Conservation (phyloP, 2,113 vertebrate genomes). For the Chaetodon trifascialis region DNA sequence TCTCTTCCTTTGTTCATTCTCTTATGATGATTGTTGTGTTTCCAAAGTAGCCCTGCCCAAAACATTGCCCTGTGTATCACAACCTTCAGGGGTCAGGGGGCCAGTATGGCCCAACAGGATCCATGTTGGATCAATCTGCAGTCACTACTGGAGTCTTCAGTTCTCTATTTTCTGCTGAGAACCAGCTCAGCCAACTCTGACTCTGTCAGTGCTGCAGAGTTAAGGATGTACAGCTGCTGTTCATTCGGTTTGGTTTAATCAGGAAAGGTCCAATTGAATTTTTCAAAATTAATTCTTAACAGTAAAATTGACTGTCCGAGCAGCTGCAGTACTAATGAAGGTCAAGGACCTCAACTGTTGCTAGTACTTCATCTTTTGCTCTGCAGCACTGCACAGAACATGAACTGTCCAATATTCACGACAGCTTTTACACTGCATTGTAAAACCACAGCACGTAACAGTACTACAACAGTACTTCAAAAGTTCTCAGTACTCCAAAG, state of each 20-base stretch:
- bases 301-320: slow-evolving; percentile 4
- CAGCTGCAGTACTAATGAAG: slow-evolving; percentile 8
- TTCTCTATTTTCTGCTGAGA: slow-evolving; percentile 86
- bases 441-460: slow-evolving; percentile 77
- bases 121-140: slow-evolving; percentile 89
- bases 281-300: slow-evolving; percentile 19
- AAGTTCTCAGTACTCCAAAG: slow-evolving; percentile 78
- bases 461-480: slow-evolving; percentile 78
- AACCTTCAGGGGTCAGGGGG: slow-evolving; percentile 79
- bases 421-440: slow-evolving; percentile 74
- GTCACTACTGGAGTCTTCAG: slow-evolving; percentile 85
- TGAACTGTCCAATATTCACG: slow-evolving; percentile 64
- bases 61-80: slow-evolving; percentile 72
- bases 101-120: slow-evolving; percentile 91
- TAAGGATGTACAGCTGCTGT: slow-evolving; percentile 42
- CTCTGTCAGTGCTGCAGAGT: slow-evolving; percentile 72
- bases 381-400: slow-evolving; percentile 76
- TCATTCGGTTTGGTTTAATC: slow-evolving; percentile 1
- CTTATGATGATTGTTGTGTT: slow-evolving; percentile 58
- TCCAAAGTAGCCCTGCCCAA: slow-evolving; percentile 59
- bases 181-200: slow-evolving; percentile 89
- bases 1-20: slow-evolving; percentile 31
- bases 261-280: slow-evolving; percentile 34
- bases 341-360: slow-evolving; percentile 1
- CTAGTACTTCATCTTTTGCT: slow-evolving; percentile 51